These are phyloP conservation scores for Ectobius pallidus DNA, from an alignment of 2,888 invertebrate genomes.

Conservation along the genomic window DNA sequence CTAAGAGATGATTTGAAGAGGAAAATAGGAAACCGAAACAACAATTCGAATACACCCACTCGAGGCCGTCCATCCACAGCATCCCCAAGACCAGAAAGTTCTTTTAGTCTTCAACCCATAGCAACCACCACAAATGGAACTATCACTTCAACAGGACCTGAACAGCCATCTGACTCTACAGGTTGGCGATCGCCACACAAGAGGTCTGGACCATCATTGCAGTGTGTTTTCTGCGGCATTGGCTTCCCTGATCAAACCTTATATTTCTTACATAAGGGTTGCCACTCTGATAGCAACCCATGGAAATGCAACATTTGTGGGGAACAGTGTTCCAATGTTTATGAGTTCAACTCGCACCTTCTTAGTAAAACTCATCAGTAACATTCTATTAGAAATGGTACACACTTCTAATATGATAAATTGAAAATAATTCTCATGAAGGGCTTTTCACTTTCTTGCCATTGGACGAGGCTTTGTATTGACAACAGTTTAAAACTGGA, in stretches of 20 bases:
- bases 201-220: slow-evolving; percentile 55
- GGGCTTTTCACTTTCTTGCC: too few species aligned
- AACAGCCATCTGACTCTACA: slow-evolving; percentile 42
- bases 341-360: slow-evolving; percentile 96
- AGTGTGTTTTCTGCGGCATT: slow-evolving; percentile 92
- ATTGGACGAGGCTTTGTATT: too few species aligned
- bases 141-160: slow-evolving; percentile 75
- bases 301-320: slow-evolving; percentile 99
- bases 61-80: slow-evolving; percentile 34
- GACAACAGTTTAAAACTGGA: too few species aligned
- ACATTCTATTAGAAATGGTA: not conserved
- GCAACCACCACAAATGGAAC: slow-evolving; percentile 63
- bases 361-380: slow-evolving; percentile 92
- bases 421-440: too few species aligned
- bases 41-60: slow-evolving; percentile 58
- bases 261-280: slow-evolving; percentile 96
- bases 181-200: slow-evolving; percentile 59
- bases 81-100: slow-evolving; percentile 40
- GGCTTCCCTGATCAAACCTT: slow-evolving; percentile 95
- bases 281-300: slow-evolving; percentile 96
- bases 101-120: slow-evolving; percentile 49
- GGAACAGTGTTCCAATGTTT: slow-evolving; percentile 91
- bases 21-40: slow-evolving; percentile 74
- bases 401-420: slow-evolving; percentile 18
- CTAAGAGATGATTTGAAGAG: slow-evolving; percentile 83